phyloP scores from a whole-genome alignment of 1,140 invertebrate genomes.

The Ceratitis capitata region DNA sequence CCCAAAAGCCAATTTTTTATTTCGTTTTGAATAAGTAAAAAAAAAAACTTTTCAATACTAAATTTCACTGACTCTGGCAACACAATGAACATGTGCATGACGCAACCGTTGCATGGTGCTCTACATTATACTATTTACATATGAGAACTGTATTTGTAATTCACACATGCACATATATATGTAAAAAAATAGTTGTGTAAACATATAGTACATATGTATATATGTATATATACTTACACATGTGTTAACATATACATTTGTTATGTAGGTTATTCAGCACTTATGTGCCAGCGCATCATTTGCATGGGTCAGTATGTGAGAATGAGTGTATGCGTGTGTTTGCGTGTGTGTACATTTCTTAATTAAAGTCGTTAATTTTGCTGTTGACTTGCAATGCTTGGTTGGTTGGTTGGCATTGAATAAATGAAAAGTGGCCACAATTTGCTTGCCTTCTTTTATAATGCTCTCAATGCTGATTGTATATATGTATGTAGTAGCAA shows the following conservation, averaged over 20 bases:
- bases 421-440: constrained; percentile 33
- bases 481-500: not conserved
- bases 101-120: not conserved
- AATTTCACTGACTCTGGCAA: not conserved
- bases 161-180: not conserved
- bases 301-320: not conserved
- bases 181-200: too few species aligned
- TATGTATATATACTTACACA: not conserved
- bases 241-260: too few species aligned
- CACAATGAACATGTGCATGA: not conserved
- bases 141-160: not conserved
- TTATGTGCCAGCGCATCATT: not conserved
- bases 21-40: too few species aligned
- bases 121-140: constrained; percentile 18
- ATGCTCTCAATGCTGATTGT: constrained; percentile 8
- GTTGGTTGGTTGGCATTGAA: constrained; percentile 24
- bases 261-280: not conserved
- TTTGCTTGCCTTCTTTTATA: not conserved
- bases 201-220: too few species aligned
- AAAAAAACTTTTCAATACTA: too few species aligned
- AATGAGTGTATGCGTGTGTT: not conserved
- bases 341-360: not conserved
- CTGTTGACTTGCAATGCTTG: constrained; percentile 30
- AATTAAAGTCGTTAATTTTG: constrained; percentile 35
- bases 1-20: too few species aligned